Conservation (phyloP, 1,140 invertebrate species). For the Bemisia tabaci region DNA sequence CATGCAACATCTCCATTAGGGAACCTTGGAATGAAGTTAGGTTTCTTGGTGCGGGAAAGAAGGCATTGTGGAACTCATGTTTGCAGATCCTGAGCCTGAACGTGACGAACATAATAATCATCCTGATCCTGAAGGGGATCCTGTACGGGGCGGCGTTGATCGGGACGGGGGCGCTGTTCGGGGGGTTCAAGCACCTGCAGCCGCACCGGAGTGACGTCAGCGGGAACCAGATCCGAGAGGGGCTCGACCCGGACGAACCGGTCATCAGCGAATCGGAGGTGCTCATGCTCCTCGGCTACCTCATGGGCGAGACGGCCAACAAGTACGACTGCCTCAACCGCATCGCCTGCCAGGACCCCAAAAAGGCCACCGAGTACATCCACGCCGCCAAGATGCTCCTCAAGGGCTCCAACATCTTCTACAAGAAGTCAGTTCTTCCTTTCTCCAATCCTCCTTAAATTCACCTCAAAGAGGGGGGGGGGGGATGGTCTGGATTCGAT, state of each 20-base stretch:
- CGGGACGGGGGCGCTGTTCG: conserved; percentile 45
- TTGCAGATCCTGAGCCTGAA: conserved; percentile 63
- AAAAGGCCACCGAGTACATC: conserved; percentile 54
- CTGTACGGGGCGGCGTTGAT: conserved; percentile 64
- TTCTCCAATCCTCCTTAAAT: too few species aligned
- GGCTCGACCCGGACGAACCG: conserved; percentile 29
- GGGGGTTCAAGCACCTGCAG: conserved; percentile 29
- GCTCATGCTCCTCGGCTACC: conserved; percentile 48
- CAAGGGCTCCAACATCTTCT: conserved; percentile 48
- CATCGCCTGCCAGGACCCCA: conserved; percentile 56
- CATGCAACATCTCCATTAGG: too few species aligned
- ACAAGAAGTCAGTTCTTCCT: conserved; percentile 39
- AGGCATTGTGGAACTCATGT: too few species aligned
- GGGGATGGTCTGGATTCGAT: too few species aligned
- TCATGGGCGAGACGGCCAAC: conserved; percentile 45
- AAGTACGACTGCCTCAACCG: conserved; percentile 58
- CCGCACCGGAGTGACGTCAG: conserved; percentile 36
- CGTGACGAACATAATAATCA: conserved; percentile 61
- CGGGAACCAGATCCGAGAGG: conserved; percentile 29
- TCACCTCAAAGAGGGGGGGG: too few species aligned
- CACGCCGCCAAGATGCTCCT: conserved; percentile 57
- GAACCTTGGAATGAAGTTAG: too few species aligned
- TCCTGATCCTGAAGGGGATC: conserved; percentile 64
- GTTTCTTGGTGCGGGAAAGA: too few species aligned
- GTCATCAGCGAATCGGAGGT: conserved; percentile 48